These are phyloP conservation scores for Gallirallus australis DNA, from an alignment of 2,797 vertebrate genomes.

Conservation along the genomic window DNA sequence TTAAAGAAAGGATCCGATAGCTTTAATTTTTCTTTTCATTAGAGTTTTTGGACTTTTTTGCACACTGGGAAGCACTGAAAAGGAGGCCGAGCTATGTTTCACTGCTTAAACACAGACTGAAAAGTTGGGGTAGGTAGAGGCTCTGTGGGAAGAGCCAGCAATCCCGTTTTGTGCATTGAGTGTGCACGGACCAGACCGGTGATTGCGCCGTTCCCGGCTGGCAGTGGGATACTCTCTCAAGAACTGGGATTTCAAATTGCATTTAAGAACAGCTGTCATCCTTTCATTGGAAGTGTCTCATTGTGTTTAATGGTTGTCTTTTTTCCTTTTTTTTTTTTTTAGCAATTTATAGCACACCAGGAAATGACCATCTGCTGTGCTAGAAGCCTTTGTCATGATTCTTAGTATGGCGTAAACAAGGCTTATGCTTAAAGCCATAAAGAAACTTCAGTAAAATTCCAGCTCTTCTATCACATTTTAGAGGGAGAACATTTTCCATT, in stretches of 20 bases:
- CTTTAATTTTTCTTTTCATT: background rate
- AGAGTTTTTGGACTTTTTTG: background rate
- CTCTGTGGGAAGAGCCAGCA: background rate
- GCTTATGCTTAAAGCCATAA: conserved; percentile 1
- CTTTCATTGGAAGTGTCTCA: conserved; percentile 51
- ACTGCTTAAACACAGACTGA: background rate
- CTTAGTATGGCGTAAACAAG: background rate
- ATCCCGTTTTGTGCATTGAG: background rate
- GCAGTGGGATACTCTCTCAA: background rate
- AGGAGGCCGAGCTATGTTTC: background rate
- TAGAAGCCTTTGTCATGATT: background rate
- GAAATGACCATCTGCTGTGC: conserved; percentile 60
- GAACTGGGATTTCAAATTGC: conserved; percentile 8
- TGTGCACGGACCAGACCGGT: background rate
- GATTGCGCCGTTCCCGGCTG: background rate
- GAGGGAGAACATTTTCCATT: background rate
- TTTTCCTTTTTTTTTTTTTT: background rate
- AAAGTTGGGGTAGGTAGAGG: background rate
- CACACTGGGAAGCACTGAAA: background rate
- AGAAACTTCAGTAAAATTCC: background rate
- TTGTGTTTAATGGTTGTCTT: conserved; percentile 54
- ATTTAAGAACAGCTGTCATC: conserved; percentile 59
- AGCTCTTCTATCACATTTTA: background rate
- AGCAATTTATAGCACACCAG: background rate
- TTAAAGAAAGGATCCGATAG: background rate